Evolutionary conservation across 2,797 vertebrate genomes (phyloP), one percentile per base, ranked within the genome.

Genomic region (Lateolabrax maculatus): DNA sequence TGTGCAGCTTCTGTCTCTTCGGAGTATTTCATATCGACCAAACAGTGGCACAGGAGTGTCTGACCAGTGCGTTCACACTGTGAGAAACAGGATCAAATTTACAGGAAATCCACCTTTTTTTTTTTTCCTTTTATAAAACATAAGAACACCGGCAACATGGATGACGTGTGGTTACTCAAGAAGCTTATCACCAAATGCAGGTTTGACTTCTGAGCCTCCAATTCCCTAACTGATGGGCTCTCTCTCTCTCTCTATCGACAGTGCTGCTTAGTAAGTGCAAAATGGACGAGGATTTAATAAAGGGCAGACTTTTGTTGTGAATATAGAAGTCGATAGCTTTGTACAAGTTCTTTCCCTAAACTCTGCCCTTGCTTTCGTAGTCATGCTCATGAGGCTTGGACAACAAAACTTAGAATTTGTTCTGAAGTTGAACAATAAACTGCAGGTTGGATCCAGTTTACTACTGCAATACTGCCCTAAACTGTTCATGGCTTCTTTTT

Each of bases 21-120:
- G 66, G 60, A 84, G 84, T 75, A 57, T 84, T 85, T 83, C n/a
- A 64, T 3, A 67, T 67, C 15, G 61, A 80, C 64, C 83, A 75
- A 91, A 91, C 89, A 81, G 89, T 58, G 84, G 88, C 86, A 51
- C 84, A 61, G 79, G 81, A 89, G 83, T 18, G 46, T 84, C 71
- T 2, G 71, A 69, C 66, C 36, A 49, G 0, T 4, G 77, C 8
- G 0, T 77, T 77, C 75, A 84, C 82, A 68, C 80, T 48, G 75
- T 34, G 74, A 77, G 79, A 21, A 55, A 56, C 61, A 10, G 10
- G 52, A 37, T 21, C n/a, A 41, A 3, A 19, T 16, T 34, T 3
- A 46, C 37, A 15, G 60, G 48, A 68, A 15, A 5, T 6, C 15
- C 12, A 16, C 8, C 0, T 5, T 19, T 12, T 5, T 27, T 23